Base-by-base conservation (phyloP, 1,140 invertebrate genomes). In the Drosophila trapezifrons region DNA sequence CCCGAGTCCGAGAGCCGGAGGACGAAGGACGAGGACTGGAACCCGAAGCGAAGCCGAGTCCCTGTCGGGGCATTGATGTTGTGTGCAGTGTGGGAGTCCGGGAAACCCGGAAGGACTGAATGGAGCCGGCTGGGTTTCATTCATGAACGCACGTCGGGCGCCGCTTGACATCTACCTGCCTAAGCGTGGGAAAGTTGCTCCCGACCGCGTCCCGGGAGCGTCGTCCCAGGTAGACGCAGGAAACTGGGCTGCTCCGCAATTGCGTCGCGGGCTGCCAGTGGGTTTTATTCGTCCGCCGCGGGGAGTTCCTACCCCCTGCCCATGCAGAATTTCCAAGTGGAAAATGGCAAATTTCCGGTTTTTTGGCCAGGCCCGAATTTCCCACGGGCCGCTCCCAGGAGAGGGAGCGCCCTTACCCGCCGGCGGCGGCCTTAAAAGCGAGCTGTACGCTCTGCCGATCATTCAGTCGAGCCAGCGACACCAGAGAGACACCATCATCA, bases 281-380 rank as follows among this genome's bases (percentile, higher is more conserved):
- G 84, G 84, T 89, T 89, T 89, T 87, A 45, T 45, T 45, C 25
- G 38, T 29, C 62, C 45, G 20, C 13, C 37, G 72, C 63, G 55
- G 83, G 83, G 83, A 87, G 71, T 87, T 87, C 69, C 76, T 78
- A 47, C 56, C 63, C 62, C 45, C 51, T 78, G 54, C 32, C 62
- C 54, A 59, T 37, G 63, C 47, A 57, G 74, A 87, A 87, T 64
- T 70, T 83, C 86, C 71, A 80, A 77, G 58, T 73, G 73, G 76
- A 80, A 85, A 85, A 90, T 10, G 75, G 54, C 71, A 90, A 90
- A 90, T 90, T 83, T 90, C 87, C 86, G 79, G 82, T 90, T 90
- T 90, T 82, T 89, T 65, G 67, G 8, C 35, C 80, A 57, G 45
- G 46, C 63, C 62, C 58, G 70, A 70, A 78, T 69, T 89, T 89